Percentiles rank a stretch among this genome's conserved stretches.
Conservation (phyloP, 2,113 vertebrate genomes). For the Calyptomena viridis region DNA sequence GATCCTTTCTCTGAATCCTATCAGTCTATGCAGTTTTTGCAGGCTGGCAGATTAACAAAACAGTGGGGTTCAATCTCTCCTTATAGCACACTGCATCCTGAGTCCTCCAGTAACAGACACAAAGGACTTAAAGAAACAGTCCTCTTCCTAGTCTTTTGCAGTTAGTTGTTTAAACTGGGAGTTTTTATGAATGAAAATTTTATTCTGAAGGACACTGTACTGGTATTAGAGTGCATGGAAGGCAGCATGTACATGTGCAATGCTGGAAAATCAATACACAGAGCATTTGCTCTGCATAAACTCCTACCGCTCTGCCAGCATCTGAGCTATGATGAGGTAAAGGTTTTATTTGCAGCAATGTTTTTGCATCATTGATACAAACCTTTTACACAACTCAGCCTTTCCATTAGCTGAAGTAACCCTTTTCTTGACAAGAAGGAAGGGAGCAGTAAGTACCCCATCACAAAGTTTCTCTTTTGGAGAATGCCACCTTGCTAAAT, state of each 20-base stretch:
- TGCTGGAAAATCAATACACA: neutral
- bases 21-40: neutral
- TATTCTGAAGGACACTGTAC: neutral
- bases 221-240: neutral
- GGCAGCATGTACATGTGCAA: neutral
- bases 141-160: neutral
- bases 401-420: neutral
- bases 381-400: neutral
- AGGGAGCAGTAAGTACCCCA: neutral
- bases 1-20: neutral
- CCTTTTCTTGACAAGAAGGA: neutral
- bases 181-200: neutral
- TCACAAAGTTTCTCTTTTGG: neutral
- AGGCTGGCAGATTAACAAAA: neutral
- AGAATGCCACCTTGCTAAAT: neutral
- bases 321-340: neutral
- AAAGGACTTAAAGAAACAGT: accelerated
- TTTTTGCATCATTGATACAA: neutral
- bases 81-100: neutral
- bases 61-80: accelerated
- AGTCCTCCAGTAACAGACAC: neutral
- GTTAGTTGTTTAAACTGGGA: neutral
- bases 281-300: neutral
- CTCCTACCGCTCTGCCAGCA: neutral
- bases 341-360: neutral